Percentiles rank a stretch among this genome's conserved stretches.
Evolutionary conservation across 2,888 invertebrate genomes (phyloP).

Genomic region (Lutraria lutraria): DNA sequence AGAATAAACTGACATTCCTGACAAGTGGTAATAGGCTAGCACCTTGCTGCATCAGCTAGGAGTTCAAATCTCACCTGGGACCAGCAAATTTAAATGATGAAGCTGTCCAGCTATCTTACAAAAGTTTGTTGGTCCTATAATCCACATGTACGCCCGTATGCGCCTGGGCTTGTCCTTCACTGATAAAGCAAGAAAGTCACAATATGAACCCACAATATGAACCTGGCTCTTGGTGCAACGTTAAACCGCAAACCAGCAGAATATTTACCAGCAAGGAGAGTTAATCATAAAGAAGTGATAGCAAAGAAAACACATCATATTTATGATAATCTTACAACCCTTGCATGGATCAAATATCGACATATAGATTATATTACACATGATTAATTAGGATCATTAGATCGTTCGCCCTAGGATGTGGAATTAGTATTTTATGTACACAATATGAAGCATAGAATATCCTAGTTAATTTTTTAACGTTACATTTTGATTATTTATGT

Average conservation of each 20-base stretch:
- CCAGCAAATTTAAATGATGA: too few relatives aligned
- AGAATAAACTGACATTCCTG: too few relatives aligned
- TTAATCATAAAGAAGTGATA: constrained; percentile 17
- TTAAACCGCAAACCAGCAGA: background rate
- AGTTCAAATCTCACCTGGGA: too few relatives aligned
- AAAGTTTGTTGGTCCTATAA: too few relatives aligned
- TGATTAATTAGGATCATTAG: constrained; percentile 52
- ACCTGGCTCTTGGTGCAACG: background rate
- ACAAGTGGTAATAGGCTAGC: too few relatives aligned
- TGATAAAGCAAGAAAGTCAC: too few relatives aligned
- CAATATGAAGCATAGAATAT: constrained; percentile 12
- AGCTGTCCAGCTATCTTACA: too few relatives aligned
- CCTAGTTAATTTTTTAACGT: background rate
- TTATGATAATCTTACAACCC: constrained; percentile 54
- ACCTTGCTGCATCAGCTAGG: too few relatives aligned
- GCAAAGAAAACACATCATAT: constrained; percentile 28
- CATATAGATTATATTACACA: constrained; percentile 52
- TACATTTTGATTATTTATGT: background rate
- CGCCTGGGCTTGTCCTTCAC: too few relatives aligned
- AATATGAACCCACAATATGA: too few relatives aligned
- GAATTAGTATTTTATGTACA: constrained; percentile 35
- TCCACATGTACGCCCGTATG: too few relatives aligned
- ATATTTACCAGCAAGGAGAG: constrained; percentile 49
- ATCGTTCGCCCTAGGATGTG: constrained; percentile 19
- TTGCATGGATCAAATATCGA: constrained; percentile 55